Conservation (phyloP, 2,113 vertebrate species). For the Phalacrocorax carbo region DNA sequence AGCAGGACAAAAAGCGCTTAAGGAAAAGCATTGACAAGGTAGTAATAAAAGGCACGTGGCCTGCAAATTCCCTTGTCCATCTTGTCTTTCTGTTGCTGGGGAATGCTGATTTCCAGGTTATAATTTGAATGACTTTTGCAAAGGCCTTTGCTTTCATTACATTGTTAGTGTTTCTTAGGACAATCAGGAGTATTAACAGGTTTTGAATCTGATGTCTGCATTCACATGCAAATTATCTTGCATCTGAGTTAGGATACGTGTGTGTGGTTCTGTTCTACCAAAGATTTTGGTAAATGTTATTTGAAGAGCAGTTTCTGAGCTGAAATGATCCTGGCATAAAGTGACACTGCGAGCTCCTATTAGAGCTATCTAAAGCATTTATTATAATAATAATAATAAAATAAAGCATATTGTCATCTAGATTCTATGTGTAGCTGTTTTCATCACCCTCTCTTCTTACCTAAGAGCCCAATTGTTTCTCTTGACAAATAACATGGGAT, state of each 20-base stretch:
- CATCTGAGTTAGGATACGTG: too few species aligned
- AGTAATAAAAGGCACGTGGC: background rate
- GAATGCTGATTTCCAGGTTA: background rate
- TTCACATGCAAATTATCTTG: background rate
- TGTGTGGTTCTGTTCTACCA: background rate
- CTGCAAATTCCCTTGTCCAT: background rate
- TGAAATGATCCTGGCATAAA: background rate
- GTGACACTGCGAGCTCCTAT: background rate
- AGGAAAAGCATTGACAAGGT: background rate
- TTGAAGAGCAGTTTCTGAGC: background rate
- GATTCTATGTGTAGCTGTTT: background rate
- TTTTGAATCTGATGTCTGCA: background rate
- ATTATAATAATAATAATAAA: background rate
- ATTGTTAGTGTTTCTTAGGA: background rate
- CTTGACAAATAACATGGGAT: background rate
- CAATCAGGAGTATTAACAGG: background rate
- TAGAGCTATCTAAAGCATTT: background rate
- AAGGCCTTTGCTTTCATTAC: background rate
- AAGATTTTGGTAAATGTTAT: background rate
- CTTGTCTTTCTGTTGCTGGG: background rate
- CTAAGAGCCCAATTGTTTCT: background rate
- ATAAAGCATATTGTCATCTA: background rate
- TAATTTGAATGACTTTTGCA: background rate
- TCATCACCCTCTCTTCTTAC: background rate
- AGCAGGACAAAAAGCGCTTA: background rate